A percentile compares a stretch with the other conserved stretches of the same genome.
Conservation (phyloP, 2,888 invertebrate species). For the Hydrotaea diabolus region DNA sequence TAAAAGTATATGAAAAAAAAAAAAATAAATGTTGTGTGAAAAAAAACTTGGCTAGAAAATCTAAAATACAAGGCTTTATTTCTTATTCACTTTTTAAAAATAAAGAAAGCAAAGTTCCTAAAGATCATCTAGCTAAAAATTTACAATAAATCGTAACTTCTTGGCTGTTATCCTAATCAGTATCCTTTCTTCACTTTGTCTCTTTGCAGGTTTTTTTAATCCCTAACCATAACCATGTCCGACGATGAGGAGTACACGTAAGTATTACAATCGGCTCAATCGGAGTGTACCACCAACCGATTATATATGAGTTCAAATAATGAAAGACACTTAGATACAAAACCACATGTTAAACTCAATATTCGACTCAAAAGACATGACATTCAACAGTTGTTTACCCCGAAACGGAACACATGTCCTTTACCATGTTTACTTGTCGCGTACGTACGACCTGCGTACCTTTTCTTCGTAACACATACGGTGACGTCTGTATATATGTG, state of each 20-base stretch:
- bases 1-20: too few species aligned
- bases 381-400: neutral
- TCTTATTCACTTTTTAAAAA: too few species aligned
- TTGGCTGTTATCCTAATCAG: too few species aligned
- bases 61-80: too few species aligned
- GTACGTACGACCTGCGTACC: too few species aligned
- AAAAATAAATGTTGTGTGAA: too few species aligned
- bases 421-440: neutral
- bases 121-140: too few species aligned
- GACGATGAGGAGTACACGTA: conserved; percentile 98
- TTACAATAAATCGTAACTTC: too few species aligned
- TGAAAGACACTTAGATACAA: neutral
- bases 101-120: too few species aligned
- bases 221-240: conserved; percentile 89
- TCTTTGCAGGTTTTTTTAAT: conserved; percentile 83
- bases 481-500: neutral
- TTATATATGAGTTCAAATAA: conserved; percentile 5
- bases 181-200: too few species aligned
- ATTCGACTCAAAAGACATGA: neutral
- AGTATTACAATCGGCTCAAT: conserved; percentile 82
- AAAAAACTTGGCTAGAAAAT: too few species aligned
- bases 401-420: neutral
- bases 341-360: neutral
- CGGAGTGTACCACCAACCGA: neutral
- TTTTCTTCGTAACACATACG: neutral